phyloP scores from a whole-genome alignment of 2,113 vertebrate genomes.

The Corydoras sp. region DNA sequence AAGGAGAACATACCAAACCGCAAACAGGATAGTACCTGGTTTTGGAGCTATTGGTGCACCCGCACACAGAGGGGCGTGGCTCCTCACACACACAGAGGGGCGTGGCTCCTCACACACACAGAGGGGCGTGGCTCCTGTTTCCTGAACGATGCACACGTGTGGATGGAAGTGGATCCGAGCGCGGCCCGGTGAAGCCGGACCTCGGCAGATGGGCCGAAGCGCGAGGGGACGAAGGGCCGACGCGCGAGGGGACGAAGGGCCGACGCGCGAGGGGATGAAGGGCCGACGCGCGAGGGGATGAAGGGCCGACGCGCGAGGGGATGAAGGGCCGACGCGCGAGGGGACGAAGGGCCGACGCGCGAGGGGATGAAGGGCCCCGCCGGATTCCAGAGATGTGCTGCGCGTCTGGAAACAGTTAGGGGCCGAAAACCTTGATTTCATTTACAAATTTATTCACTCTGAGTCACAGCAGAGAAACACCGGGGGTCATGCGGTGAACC shows the following conservation, averaged over 20 bases:
- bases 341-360: conserved; percentile 50
- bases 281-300: conserved; percentile 47
- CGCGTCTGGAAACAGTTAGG: conserved; percentile 1
- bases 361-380: conserved; percentile 30
- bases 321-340: conserved; percentile 25
- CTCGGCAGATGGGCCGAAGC: conserved; percentile 47
- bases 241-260: conserved; percentile 37
- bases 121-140: no score
- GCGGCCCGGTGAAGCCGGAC: background rate
- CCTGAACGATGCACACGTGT: conserved; percentile 16
- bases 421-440: background rate
- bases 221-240: conserved; percentile 48
- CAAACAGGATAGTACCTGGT: no score
- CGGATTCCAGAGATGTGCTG: conserved; percentile 43
- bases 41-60: background rate
- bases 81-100: no score
- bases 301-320: conserved; percentile 41
- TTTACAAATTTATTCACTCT: no score
- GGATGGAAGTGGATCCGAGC: conserved; percentile 43
- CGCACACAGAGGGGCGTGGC: no score
- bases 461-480: no score
- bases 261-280: conserved; percentile 34
- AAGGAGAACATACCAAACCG: no score
- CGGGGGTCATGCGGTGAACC: no score
- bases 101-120: no score